These are phyloP conservation scores for Protomyctophum bolini DNA, from an alignment of 2,113 vertebrate genomes.

Conservation along the genomic window DNA sequence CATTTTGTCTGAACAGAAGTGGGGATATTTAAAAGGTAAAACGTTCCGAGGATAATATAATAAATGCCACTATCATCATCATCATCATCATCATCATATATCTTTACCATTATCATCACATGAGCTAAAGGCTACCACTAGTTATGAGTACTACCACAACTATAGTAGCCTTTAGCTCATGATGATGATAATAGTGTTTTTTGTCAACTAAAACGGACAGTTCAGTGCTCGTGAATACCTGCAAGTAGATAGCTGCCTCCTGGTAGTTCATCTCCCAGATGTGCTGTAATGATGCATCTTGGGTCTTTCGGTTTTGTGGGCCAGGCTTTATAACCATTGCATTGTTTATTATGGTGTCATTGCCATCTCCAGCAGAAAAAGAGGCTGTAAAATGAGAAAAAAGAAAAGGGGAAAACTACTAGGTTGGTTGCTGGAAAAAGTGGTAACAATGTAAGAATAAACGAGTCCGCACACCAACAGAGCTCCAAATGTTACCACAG, in stretches of 20 bases:
- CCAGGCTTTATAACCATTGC: constrained; percentile 76
- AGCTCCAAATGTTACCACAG: too few species aligned
- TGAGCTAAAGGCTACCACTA: not conserved
- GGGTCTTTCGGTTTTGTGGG: constrained; percentile 71
- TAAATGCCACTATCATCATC: constrained; percentile 22
- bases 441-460: too few species aligned
- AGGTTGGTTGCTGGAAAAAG: too few species aligned
- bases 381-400: not conserved
- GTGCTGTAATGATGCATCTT: constrained; percentile 77
- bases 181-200: not conserved
- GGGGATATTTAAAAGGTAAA: not conserved
- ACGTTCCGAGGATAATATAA: not conserved
- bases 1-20: too few species aligned
- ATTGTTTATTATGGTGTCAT: constrained; percentile 75
- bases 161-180: too few species aligned
- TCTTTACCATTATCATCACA: not conserved
- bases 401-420: too few species aligned
- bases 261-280: constrained; percentile 98
- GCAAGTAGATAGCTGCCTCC: constrained; percentile 97
- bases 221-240: constrained; percentile 76
- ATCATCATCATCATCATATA: too few species aligned
- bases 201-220: not conserved
- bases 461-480: too few species aligned
- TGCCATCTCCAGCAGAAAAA: constrained; percentile 77
- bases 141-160: too few species aligned